Base-by-base conservation (phyloP, 1,140 invertebrate species). In the Antheraea mylitta region DNA sequence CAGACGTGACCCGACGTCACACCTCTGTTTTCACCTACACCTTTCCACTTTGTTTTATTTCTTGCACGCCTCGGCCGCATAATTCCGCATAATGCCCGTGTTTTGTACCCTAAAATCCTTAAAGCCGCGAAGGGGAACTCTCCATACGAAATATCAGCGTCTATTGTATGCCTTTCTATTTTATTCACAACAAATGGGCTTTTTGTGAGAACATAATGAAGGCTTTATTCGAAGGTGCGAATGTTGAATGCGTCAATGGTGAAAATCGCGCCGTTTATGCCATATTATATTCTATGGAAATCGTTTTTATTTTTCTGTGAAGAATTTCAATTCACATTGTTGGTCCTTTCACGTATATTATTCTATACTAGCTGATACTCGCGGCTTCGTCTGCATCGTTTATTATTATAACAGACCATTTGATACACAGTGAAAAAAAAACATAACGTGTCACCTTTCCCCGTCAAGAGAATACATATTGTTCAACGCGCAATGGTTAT, bases 201-300 rank as follows among this genome's bases (percentile, higher is more conserved):
- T 87, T 87, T 88, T 89, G 77, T 85, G 74, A 76, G 89, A 78
- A 75, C 79, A 80, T 88, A 91, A 91, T 91, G 89, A 91, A 90
- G 72, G 84, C 82, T 85, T 89, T 90, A 86, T 89, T 76, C 80
- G 78, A 76, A 90, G 89, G 89, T 90, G 89, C 85, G 84, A 90
- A 81, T 79, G 73, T 76, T 77, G 70, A 77, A 76, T 74, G 67
- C 73, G 67, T 85, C 74, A 85, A 83, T 85, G 70, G 79, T 71
- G 66, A 75, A 75, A 70, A 75, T 72, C 75, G 79, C 81, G 77
- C 77, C 78, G 81, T 82, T 81, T 76, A 71, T 73, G 76, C 70
- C 71, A 79, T 80, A 79, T 69, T 75, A 48, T 59, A 62, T 64
- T 59, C n/a, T n/a, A 36, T 30, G 60, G 38, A n/a, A 70, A 68